Evolutionary conservation across 2,888 invertebrate genomes (phyloP), one percentile per base, ranked within the genome.

Genomic region (Drosophila niveifrons): DNA sequence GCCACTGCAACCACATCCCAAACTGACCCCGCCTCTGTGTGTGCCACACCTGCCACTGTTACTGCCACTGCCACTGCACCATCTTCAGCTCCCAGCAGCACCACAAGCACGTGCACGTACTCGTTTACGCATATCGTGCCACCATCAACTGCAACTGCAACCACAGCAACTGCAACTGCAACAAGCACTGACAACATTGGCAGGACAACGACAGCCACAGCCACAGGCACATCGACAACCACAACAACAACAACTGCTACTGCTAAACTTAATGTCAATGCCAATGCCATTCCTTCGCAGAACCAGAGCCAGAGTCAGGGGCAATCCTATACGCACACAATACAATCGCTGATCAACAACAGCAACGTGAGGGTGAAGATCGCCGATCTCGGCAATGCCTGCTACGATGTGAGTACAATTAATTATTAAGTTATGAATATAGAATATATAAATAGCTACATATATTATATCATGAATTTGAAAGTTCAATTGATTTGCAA

Each of bases 331-430:
- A 91, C 92, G 73, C 92, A 92, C 83, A 90, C 92, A 70, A 92
- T 92, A 78, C 92, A 92, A 75, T 90, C 91, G 78, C 76, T 93
- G 64, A 91, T 93, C 66, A 92, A 92, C 75, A 92, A 92, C 77
- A 91, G 88, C 65, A 94, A 95, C 90, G 94, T 96, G 64, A 94
- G 94, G 83, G 95, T 96, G 13, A 96, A 97, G 93, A 96, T 97
- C 75, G 97, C 96, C 62, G 97, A 97, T 93, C 93, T 97, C 73
- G 97, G 97, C 77, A 97, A 97, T 92, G 96, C 96, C 50, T 97
- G 97, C 91, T 97, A 96, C 94, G 94, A 94, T 91, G 94, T 94
- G 91, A 92, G 93, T 91, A 72, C 7, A 13, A 1, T 7, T 7
- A 39, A 15, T 1, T 1, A 4, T 36, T 3, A 2, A 31, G 23